Conservation (phyloP, 2,888 invertebrate species). For the Mamestra brassicae region DNA sequence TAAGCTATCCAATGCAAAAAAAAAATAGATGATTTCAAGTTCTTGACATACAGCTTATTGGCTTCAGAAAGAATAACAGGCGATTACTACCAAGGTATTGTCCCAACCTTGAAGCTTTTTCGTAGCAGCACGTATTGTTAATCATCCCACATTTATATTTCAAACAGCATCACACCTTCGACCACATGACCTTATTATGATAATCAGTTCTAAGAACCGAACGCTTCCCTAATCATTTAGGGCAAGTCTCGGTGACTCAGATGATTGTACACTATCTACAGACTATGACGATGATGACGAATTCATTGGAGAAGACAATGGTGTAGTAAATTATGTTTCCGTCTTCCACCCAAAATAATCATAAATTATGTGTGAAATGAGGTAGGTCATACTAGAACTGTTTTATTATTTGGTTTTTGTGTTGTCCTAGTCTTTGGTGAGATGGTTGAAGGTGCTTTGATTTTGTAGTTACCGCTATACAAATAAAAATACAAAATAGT, state of each 20-base stretch:
- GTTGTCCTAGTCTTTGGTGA: too few species aligned
- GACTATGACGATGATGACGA: conserved; percentile 14
- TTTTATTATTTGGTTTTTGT: neutral
- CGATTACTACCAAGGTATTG: too few species aligned
- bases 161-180: conserved; percentile 7
- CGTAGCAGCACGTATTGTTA: conserved; percentile 1
- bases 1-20: too few species aligned
- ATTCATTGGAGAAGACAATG: conserved; percentile 31
- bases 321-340: conserved; percentile 19
- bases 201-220: conserved; percentile 40
- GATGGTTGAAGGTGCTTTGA: neutral
- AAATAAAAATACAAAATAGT: too few species aligned
- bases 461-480: neutral
- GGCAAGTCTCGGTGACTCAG: conserved; percentile 36
- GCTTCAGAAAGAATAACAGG: too few species aligned
- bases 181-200: conserved; percentile 13
- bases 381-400: neutral
- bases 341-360: conserved; percentile 11
- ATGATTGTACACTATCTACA: neutral
- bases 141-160: conserved; percentile 29
- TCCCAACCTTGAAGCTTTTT: neutral
- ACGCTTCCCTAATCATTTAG: conserved; percentile 42
- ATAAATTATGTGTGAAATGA: neutral
- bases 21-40: too few species aligned
- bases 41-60: too few species aligned